Evolutionary conservation across 2,113 vertebrate genomes (phyloP).

Genomic region (Rhegmatorhina hoffmannsi): DNA sequence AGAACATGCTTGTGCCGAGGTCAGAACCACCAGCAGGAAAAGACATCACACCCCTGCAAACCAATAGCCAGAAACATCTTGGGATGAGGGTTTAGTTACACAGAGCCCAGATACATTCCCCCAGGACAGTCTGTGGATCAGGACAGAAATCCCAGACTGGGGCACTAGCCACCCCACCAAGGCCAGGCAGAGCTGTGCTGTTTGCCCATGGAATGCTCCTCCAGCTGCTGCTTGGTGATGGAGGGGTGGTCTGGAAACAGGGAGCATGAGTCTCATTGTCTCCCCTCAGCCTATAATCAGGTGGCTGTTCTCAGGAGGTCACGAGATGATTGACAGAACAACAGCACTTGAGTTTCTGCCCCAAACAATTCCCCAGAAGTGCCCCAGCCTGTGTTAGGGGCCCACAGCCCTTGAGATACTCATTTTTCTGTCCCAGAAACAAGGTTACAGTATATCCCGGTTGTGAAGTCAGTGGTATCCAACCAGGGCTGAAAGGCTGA

Average conservation of each 20-base stretch:
- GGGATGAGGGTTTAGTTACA: background rate
- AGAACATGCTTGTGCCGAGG: rapidly evolving
- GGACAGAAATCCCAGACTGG: background rate
- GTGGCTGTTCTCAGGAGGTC: background rate
- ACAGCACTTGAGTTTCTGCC: background rate
- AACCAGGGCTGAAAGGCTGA: rapidly evolving
- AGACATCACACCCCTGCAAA: background rate
- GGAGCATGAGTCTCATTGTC: background rate
- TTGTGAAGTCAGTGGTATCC: background rate
- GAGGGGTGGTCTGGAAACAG: background rate
- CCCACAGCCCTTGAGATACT: background rate
- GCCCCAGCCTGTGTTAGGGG: background rate
- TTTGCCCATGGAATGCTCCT: background rate
- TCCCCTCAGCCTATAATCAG: background rate
- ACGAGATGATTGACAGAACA: background rate
- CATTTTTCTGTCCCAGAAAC: background rate
- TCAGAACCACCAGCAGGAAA: background rate
- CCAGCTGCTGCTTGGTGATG: background rate
- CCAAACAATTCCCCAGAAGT: background rate
- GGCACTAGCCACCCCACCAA: background rate
- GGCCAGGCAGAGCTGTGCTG: background rate
- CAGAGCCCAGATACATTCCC: background rate
- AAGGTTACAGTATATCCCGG: rapidly evolving
- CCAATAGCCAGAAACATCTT: background rate
- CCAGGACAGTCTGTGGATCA: background rate